phyloP scores from a whole-genome alignment of 2,888 invertebrate genomes.

The Melieria omissa region DNA sequence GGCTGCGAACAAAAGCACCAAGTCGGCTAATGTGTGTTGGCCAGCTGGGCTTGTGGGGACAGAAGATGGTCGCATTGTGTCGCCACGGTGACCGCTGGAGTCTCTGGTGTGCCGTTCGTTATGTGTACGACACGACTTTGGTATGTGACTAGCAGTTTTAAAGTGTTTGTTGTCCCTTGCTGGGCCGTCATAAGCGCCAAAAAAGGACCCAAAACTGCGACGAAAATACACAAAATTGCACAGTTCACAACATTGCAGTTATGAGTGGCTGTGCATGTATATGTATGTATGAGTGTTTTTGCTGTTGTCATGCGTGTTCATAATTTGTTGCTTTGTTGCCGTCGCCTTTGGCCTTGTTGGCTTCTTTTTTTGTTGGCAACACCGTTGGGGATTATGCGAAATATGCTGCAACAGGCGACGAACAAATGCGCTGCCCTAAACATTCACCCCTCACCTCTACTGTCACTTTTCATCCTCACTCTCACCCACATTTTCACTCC shows the following conservation, averaged over 20 bases:
- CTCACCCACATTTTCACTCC: background rate
- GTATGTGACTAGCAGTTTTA: conserved; percentile 38
- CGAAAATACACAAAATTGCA: too few species aligned
- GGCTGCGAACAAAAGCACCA: too few species aligned
- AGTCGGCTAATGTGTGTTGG: background rate
- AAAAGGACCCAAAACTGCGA: too few species aligned
- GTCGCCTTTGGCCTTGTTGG: conserved; percentile 24
- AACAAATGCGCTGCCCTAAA: background rate
- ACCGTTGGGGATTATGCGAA: background rate
- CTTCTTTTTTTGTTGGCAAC: background rate
- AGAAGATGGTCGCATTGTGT: background rate
- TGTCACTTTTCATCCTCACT: background rate
- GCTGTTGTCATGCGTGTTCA: conserved; percentile 34
- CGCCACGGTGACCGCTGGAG: background rate
- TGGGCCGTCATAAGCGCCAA: background rate
- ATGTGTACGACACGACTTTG: conserved; percentile 2
- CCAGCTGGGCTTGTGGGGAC: background rate
- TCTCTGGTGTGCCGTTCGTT: conserved; percentile 32
- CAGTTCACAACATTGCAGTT: too few species aligned
- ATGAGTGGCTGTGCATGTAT: background rate
- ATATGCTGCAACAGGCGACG: background rate
- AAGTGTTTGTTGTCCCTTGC: conserved; percentile 21
- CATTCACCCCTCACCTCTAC: background rate
- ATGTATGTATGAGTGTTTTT: background rate
- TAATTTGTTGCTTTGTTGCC: conserved; percentile 41